Evolutionary conservation across 2,888 invertebrate species (phyloP), one percentile per base, ranked within the genome.

Genomic region (Ligdia adustata): DNA sequence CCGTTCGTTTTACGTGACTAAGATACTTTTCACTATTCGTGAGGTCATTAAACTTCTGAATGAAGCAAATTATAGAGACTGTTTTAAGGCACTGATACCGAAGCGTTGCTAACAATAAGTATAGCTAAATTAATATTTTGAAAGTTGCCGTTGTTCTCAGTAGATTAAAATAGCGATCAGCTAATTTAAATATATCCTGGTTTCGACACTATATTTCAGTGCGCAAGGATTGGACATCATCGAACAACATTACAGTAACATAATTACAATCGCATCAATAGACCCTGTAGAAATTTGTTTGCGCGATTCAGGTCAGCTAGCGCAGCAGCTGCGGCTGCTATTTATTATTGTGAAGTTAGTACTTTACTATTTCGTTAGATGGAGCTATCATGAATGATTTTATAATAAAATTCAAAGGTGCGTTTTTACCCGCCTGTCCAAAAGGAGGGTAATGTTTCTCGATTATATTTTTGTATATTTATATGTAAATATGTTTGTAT

Each of bases 221-320:
- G 84, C 84, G 84, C 83, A 84, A 84, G 84, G 81, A 72, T 72
- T 62, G 26, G 43, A 60, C 82, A 82, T 82, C 82, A 82, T 69
- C 52, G 72, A 72, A 66, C 69, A 57, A 57, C n/a, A n/a, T n/a
- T 58, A 48, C 32, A 5, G 15, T 0, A n/a, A n/a, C 9, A n/a
- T n/a, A 2, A 1, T 1, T 11, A 40, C 28, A 27, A 9, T 15
- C 1, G 5, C 2, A 9, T n/a, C 11, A 12, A 12, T 12, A 16
- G 1, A 18, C 26, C 3, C 11, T 2, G 11, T 9, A 57, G 40
- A 60, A 69, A 53, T 53, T 60, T 31, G 18, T 55, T 57, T 56
- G 52, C 58, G 68, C 59, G 68, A 68, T 66, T 53, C 49, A 66
- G 57, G 3, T 7, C 2, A 9, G 38, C 20, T 20, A 26, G 6